Evolutionary conservation across 2,797 vertebrate genomes (phyloP), one percentile per base, ranked within the genome.

Genomic region (Naso thynnoides): DNA sequence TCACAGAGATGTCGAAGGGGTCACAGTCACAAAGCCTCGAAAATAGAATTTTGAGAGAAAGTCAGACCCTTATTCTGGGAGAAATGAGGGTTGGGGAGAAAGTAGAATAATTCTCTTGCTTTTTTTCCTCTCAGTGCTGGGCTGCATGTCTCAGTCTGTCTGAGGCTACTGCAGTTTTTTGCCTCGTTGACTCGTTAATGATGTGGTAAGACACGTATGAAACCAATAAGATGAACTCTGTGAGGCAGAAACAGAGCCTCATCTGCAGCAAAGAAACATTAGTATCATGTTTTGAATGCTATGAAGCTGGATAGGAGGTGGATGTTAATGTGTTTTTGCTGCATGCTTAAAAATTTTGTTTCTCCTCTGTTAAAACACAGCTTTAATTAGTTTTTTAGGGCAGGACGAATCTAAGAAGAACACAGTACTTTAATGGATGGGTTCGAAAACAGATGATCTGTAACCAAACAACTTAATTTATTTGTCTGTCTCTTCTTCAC

Each of bases 171-270:
- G 83, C 75, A 65, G 79, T 76, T 83, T 82, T 83, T 61, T 38
- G 76, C 84, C 79, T 89, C 76, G 71, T 89, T 90, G 88, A 76
- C 71, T 90, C 65, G 53, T 82, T 92, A 92, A 92, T 88, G 90
- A 88, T 83, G 88, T 86, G 86, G 59, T 76, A 69, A 84, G 78
- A 81, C 85, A 89, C 58, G 60, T 86, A 84, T 90, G 87, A 89
- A 88, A 87, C 76, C 81, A 78, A 81, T 77, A 75, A 71, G 79
- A 76, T 75, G 81, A 70, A 78, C 60, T 70, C 83, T 54, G 26
- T 72, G 77, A 79, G 66, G 86, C 82, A 60, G 84, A 89, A 90
- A 86, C 82, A 53, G 23, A 9, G n/a, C 69, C 78, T 88, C 76
- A 55, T 86, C 75, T 73, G 66, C 67, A 61, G 65, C 50, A 42